These are phyloP conservation scores for Microchirus variegatus DNA, from an alignment of 2,797 vertebrate species.

Conservation along the genomic window DNA sequence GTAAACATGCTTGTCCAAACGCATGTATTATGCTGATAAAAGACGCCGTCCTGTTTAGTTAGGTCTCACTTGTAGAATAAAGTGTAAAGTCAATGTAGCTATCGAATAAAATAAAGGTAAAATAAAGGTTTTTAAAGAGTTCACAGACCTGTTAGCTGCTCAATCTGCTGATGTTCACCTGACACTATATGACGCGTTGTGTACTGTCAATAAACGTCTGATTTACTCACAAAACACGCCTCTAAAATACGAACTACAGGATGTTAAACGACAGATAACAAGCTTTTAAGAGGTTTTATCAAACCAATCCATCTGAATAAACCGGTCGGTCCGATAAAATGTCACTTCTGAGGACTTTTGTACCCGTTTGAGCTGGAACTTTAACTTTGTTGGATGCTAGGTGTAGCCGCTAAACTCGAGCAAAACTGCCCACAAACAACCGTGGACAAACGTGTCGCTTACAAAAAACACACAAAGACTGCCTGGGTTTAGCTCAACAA, in stretches of 20 bases:
- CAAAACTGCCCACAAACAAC: neutral
- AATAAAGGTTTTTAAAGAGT: neutral
- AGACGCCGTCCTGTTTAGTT: too few species aligned
- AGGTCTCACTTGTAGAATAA: too few species aligned
- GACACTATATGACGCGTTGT: slow-evolving; percentile 21
- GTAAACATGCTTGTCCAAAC: too few species aligned
- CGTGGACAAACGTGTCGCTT: neutral
- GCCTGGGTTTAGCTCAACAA: neutral
- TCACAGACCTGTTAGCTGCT: slow-evolving; percentile 6
- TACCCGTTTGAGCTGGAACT: slow-evolving; percentile 17
- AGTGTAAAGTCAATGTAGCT: neutral
- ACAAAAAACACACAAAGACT: neutral
- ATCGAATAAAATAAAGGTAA: neutral
- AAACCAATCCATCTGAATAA: neutral
- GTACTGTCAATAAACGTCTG: slow-evolving; percentile 6
- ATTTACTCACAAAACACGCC: neutral
- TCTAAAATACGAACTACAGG: neutral
- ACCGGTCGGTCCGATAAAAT: neutral
- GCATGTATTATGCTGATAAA: too few species aligned
- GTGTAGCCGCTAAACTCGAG: slow-evolving; percentile 49
- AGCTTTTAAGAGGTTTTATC: neutral
- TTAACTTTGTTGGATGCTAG: slow-evolving; percentile 54
- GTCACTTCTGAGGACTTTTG: slow-evolving; percentile 43
- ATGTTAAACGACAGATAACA: neutral
- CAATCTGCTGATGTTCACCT: slow-evolving; percentile 51